A percentile compares a stretch with the other conserved stretches of the same genome.
Evolutionary conservation across 2,797 vertebrate genomes (phyloP).

Genomic region (Stomatorhinus walkeri): DNA sequence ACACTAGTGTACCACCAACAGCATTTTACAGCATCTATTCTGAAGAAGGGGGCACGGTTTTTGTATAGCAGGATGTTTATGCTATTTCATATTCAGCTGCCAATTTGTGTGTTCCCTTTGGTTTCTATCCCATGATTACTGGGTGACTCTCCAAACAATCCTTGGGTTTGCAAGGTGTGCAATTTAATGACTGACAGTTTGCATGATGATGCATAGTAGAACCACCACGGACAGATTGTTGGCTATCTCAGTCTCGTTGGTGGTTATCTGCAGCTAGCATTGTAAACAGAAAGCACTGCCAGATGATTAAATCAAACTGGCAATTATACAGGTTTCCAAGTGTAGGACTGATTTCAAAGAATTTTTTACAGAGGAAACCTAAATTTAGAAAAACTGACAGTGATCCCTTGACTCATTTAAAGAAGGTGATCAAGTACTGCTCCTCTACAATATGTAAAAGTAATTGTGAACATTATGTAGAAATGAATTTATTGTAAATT

Average conservation of each 20-base stretch:
- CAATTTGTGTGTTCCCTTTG: background rate
- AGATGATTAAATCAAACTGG: background rate
- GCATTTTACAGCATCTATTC: background rate
- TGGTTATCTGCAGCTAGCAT: background rate
- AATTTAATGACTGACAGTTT: background rate
- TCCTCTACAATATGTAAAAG: background rate
- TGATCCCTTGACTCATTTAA: background rate
- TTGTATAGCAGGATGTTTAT: background rate
- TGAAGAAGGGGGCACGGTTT: background rate
- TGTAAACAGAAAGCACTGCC: background rate
- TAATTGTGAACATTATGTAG: background rate
- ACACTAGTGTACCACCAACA: background rate
- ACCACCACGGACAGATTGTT: background rate
- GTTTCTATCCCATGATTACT: background rate
- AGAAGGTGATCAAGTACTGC: background rate
- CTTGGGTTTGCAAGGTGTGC: background rate
- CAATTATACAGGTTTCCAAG: background rate
- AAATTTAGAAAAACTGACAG: background rate
- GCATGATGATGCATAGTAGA: background rate
- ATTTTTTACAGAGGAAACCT: background rate
- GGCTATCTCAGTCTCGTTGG: background rate
- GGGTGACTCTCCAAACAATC: background rate
- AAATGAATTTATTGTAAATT: background rate
- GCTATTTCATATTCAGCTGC: background rate
- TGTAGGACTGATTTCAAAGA: background rate